Conservation (phyloP, 2,113 vertebrate genomes). For the Tachycineta bicolor region DNA sequence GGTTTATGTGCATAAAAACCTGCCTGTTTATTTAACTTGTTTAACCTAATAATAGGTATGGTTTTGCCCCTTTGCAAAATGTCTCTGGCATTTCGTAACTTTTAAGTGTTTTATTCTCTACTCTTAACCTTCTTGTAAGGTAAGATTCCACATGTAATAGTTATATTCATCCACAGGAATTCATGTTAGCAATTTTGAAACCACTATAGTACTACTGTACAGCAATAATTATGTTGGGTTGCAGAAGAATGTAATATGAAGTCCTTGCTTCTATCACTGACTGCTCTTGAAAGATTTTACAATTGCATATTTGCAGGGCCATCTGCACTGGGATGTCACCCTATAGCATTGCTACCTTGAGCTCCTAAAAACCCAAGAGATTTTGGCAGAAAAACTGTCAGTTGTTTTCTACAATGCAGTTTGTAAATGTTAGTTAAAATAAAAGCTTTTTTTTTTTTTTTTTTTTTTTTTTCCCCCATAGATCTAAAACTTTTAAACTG, state of each 20-base stretch:
- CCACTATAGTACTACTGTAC: neutral
- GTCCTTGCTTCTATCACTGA: neutral
- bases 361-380: neutral
- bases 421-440: neutral
- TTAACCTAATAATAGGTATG: neutral
- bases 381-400: neutral
- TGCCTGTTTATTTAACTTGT: neutral
- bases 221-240: neutral
- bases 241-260: neutral
- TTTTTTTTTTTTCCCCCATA: neutral
- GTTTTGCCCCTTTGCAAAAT: neutral
- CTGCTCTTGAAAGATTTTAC: neutral
- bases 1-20: neutral
- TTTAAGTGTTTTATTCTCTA: neutral
- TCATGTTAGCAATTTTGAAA: neutral
- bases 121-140: neutral
- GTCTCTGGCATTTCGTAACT: neutral
- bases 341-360: neutral
- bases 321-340: neutral
- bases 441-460: neutral
- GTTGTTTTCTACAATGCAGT: neutral
- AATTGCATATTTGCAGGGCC: neutral
- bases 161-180: neutral
- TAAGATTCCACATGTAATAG: rapidly evolving
- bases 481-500: neutral